Evolutionary conservation across 2,113 vertebrate species (phyloP).

Genomic region (Beaufortia kweichowensis): DNA sequence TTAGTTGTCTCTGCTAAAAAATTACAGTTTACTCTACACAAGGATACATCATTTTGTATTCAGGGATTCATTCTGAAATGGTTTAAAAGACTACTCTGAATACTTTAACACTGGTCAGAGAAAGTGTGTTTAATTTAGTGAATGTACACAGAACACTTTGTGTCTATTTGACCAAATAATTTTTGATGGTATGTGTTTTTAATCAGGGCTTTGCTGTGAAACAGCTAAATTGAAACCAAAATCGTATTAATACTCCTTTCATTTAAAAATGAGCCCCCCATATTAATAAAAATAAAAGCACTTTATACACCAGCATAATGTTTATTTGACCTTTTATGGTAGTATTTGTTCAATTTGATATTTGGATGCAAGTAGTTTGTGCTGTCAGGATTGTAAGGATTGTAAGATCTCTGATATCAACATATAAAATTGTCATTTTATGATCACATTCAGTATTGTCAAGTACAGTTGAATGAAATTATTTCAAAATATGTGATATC

Average conservation of each 20-base stretch:
- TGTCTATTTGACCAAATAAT: neutral
- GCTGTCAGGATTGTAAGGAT: neutral
- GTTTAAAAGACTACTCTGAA: neutral
- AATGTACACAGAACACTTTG: neutral
- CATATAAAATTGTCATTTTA: neutral
- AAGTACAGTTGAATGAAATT: neutral
- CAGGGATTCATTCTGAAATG: neutral
- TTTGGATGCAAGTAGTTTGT: neutral
- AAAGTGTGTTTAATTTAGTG: neutral
- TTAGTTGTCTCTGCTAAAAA: too few relatives aligned
- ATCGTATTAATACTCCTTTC: neutral
- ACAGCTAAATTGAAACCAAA: neutral
- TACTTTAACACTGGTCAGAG: neutral
- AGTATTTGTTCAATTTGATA: neutral
- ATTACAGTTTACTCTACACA: neutral
- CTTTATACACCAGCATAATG: slow-evolving; percentile 5
- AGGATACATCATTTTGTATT: neutral
- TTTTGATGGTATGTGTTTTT: neutral
- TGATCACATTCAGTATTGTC: neutral
- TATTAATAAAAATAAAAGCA: slow-evolving; percentile 13
- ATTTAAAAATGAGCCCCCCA: neutral
- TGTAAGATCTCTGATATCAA: neutral
- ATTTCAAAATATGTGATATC: neutral
- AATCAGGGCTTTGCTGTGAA: slow-evolving; percentile 6
- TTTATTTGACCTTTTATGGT: slow-evolving; percentile 13